Base-by-base conservation (phyloP, 2,113 vertebrate species). In the Callopanchax toddi region DNA sequence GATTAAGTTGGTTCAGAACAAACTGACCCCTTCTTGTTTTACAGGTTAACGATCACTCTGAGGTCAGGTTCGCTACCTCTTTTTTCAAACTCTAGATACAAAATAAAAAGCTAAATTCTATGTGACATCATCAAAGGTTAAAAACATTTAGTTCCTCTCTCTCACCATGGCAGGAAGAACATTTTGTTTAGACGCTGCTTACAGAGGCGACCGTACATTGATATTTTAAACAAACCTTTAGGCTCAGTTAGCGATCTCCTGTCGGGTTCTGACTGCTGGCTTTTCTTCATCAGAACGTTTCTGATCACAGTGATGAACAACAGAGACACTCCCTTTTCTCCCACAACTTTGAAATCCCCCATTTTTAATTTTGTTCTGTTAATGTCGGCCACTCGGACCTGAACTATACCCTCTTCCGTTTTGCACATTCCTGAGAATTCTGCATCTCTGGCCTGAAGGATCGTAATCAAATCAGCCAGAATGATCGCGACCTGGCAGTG, bases 381-480 rank as follows among this genome's bases (percentile, higher is more conserved):
- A 2, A n/a, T 40, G 32, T 39, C 11, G n/a, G 36, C 6, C 39
- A 62, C 22, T 11, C n/a, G n/a, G 36, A 48, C 22, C 64, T 22
- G 58, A 11, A 15, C 52, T 46, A n/a, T n/a, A 6, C 1, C 23
- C 9, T 40, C 52, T 26, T 40, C 40, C 61, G 10, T 2, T 4
- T 58, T 42, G 36, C 49, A 69, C 17, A 34, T 40, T 53, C 45
- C 61, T 57, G 58, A 61, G 43, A 48, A 32, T 53, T 61, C 36
- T 54, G 46, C 71, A 36, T 51, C 39, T 45, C 13, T 17, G 25
- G 32, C 22, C 29, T 64, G 71, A 43, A 9, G 65, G 51, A 68
- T 18, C 46, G 69, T 71, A 77, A 83, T 77, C 75, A 74, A 76
- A 79, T 78, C 71, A 86, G 64, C 55, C 62, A 42, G 59, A 64